phyloP scores from a whole-genome alignment of 2,888 invertebrate species.

The Dusona sp. region DNA sequence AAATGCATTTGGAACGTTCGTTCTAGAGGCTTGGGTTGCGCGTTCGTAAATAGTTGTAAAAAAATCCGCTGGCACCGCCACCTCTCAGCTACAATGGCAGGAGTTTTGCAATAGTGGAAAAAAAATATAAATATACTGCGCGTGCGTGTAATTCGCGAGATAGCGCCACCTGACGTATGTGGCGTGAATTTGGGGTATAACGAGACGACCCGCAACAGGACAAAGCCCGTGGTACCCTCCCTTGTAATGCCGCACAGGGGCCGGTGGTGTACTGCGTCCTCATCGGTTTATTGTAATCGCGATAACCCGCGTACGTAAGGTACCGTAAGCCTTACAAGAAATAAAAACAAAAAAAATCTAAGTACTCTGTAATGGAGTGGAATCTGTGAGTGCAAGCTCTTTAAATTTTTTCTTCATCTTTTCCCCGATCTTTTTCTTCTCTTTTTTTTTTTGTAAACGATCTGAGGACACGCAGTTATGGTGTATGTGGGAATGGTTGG shows the following conservation, averaged over 20 bases:
- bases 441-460: conserved; percentile 10
- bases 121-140: conserved; percentile 23
- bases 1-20: neutral
- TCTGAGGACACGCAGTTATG: conserved; percentile 49
- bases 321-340: conserved; percentile 57
- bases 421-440: neutral
- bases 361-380: conserved; percentile 61
- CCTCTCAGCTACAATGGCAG: neutral
- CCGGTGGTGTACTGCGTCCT: conserved; percentile 71
- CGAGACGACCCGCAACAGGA: conserved; percentile 76
- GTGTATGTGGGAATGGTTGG: conserved; percentile 58
- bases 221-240: conserved; percentile 76
- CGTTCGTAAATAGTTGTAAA: conserved; percentile 8
- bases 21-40: neutral
- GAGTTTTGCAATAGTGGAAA: neutral
- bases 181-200: conserved; percentile 73
- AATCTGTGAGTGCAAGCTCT: conserved; percentile 58
- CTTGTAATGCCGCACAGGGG: conserved; percentile 73
- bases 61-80: conserved; percentile 8
- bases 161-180: conserved; percentile 68
- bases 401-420: neutral
- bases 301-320: conserved; percentile 45
- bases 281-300: conserved; percentile 63
- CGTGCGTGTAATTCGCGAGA: conserved; percentile 30
- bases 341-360: conserved; percentile 29